Percentiles rank a stretch among this genome's conserved stretches.
Evolutionary conservation across 1,140 invertebrate species (phyloP).

Genomic region (Ceratosolen solmsi): DNA sequence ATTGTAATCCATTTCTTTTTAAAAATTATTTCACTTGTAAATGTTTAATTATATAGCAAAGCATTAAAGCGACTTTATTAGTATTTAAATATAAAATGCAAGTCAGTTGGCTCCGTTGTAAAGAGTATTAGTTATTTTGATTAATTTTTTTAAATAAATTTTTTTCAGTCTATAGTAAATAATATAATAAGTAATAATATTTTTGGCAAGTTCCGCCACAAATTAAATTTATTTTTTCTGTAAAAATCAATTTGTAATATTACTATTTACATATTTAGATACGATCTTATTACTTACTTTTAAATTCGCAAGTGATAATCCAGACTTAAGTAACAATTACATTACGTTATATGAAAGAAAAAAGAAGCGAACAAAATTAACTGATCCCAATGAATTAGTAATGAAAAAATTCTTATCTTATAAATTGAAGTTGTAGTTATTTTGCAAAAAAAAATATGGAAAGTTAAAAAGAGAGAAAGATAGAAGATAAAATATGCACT

Average conservation of each 20-base stretch:
- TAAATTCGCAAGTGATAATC: not conserved
- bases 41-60: too few species aligned
- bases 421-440: not conserved
- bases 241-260: not conserved
- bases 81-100: too few species aligned
- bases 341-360: not conserved
- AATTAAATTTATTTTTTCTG: not conserved
- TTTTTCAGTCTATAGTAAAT: too few species aligned
- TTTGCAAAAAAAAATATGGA: not conserved
- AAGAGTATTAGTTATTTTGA: too few species aligned
- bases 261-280: not conserved
- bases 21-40: too few species aligned
- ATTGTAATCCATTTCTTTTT: slow-evolving; percentile 3
- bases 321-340: not conserved
- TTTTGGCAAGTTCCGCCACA: too few species aligned
- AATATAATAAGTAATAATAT: too few species aligned
- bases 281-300: not conserved
- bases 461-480: too few species aligned
- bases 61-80: too few species aligned
- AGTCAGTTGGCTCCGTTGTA: too few species aligned
- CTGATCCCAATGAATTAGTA: not conserved
- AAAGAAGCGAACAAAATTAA: not conserved
- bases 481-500: too few species aligned
- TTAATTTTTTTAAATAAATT: too few species aligned
- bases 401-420: not conserved